Conservation (phyloP, 2,113 vertebrate genomes). For the Dipodomys spectabilis region DNA sequence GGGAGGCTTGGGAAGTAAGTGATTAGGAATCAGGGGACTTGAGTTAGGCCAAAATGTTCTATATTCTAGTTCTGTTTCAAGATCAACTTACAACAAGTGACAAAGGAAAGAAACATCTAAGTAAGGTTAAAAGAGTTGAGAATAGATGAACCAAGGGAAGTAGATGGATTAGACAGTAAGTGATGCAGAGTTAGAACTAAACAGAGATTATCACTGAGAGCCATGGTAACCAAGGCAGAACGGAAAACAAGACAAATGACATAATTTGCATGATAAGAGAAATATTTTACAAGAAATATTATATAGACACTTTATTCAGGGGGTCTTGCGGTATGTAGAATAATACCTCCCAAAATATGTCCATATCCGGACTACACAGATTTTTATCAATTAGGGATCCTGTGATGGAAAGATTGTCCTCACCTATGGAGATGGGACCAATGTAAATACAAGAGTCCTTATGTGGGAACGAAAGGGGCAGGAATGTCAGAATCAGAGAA, state of each 20-base stretch:
- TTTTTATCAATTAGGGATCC: background rate
- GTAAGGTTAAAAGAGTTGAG: slow-evolving; percentile 18
- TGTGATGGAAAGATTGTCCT: background rate
- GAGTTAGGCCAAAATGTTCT: slow-evolving; percentile 39
- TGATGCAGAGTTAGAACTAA: background rate
- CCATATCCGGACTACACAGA: background rate
- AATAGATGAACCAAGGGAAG: slow-evolving; percentile 44
- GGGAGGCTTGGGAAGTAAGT: slow-evolving; percentile 5
- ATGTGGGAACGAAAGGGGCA: background rate
- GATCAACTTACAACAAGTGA: slow-evolving; percentile 43
- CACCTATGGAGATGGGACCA: background rate
- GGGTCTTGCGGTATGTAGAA: background rate
- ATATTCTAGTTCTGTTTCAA: slow-evolving; percentile 50
- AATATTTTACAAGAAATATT: background rate
- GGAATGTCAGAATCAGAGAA: background rate
- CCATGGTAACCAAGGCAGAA: background rate
- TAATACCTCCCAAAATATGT: background rate
- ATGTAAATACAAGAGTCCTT: background rate
- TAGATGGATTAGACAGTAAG: slow-evolving; percentile 40
- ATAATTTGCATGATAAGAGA: background rate
- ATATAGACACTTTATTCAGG: background rate
- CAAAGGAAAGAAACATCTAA: slow-evolving; percentile 45
- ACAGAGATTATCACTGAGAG: background rate
- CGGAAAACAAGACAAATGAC: background rate
- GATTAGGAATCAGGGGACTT: slow-evolving; percentile 31